phyloP scores from a whole-genome alignment of 1,140 invertebrate species.

The Lepidurus apus region DNA sequence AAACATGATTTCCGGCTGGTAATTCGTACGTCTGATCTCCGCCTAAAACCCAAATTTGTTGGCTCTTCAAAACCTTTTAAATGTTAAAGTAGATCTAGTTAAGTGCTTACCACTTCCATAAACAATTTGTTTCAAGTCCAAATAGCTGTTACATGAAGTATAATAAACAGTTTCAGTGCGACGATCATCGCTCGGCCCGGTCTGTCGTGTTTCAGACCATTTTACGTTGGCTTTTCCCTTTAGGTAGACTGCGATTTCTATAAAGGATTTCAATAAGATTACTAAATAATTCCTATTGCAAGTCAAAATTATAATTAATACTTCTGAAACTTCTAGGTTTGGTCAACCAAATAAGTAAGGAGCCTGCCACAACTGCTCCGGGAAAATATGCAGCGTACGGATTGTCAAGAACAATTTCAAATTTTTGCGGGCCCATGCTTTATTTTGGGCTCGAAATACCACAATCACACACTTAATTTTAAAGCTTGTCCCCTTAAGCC shows the following conservation, averaged over 20 bases:
- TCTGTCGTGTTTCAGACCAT: background rate
- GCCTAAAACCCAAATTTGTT: background rate
- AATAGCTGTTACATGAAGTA: background rate
- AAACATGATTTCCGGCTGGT: constrained; percentile 21
- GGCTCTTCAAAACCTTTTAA: background rate
- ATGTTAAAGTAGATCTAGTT: background rate
- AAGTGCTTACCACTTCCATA: background rate
- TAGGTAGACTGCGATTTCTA: background rate
- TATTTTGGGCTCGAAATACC: background rate
- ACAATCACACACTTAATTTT: too few relatives aligned
- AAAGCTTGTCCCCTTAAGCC: too few relatives aligned
- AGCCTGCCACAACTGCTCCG: constrained; percentile 6
- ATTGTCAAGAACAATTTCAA: constrained; percentile 25
- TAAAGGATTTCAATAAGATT: background rate
- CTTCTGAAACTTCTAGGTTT: constrained; percentile 20
- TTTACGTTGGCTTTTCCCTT: background rate
- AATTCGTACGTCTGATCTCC: background rate
- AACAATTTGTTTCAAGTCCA: background rate
- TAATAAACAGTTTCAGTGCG: background rate
- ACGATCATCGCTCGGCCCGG: background rate
- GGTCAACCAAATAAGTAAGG: background rate
- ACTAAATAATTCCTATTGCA: background rate
- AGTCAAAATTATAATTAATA: constrained; percentile 19
- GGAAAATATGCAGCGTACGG: background rate
- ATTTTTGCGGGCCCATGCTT: constrained; percentile 17